A percentile compares a stretch with the other conserved stretches of the same genome.
Evolutionary conservation across 1,140 invertebrate genomes (phyloP).

Genomic region (Plutomurus gul): DNA sequence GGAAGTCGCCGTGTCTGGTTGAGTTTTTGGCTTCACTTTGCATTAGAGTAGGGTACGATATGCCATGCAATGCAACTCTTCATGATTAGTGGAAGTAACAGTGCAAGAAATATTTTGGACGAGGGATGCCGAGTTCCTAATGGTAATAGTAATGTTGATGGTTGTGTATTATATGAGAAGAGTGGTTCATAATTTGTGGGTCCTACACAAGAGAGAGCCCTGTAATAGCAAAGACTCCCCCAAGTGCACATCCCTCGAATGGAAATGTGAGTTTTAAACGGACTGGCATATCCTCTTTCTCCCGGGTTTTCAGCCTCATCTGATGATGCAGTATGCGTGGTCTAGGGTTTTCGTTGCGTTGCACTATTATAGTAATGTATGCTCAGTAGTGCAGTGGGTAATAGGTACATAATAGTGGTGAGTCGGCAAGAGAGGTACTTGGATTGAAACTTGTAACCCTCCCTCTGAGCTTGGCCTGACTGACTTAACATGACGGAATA

Average conservation of each 20-base stretch:
- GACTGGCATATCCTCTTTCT: conserved; percentile 35
- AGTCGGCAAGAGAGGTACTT: background rate
- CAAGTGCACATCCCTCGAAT: conserved; percentile 38
- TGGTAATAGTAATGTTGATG: conserved; percentile 12
- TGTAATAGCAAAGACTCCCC: conserved; percentile 36
- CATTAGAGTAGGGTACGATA: background rate
- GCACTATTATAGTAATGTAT: background rate
- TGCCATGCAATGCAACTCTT: background rate
- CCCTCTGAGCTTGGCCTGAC: conserved; percentile 22
- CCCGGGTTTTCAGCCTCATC: conserved; percentile 37
- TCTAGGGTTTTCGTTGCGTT: background rate
- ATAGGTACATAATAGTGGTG: background rate
- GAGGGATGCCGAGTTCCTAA: conserved; percentile 37
- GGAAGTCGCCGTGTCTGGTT: conserved; percentile 16
- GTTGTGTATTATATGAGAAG: background rate
- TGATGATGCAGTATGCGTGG: background rate
- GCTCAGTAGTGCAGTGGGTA: background rate
- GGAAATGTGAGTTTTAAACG: conserved; percentile 4
- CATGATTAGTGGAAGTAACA: background rate
- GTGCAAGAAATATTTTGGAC: conserved; percentile 29
- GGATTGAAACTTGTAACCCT: conserved; percentile 5
- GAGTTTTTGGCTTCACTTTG: conserved; percentile 13
- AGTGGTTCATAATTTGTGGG: conserved; percentile 40
- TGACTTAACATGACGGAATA: background rate
- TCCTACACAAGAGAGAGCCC: background rate